Base-by-base conservation (phyloP, 2,113 vertebrate genomes). In the Macquaria ambigua region DNA sequence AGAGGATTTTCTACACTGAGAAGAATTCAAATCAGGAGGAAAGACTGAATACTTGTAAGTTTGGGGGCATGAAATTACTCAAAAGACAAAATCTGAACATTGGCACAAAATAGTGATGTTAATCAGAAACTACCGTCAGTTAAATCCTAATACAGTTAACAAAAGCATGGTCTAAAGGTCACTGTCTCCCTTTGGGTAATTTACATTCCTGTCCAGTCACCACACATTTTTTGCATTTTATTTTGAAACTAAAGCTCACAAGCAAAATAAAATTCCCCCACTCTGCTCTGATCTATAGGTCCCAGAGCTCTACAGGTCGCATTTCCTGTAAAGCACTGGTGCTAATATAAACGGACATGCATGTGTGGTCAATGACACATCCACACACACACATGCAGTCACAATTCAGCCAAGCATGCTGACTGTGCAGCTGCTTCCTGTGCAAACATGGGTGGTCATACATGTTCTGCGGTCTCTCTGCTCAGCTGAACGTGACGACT, bases 401-500 rank as follows among this genome's bases (percentile, higher is more conserved):
- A 46, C 43, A 75, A 10, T 37, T 73, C 67, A 83, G 67, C 18
- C 71, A 72, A 58, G 82, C 21, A 15, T 66, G 72, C 9, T 59
- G 67, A 62, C 39, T 37, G 63, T 69, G 88, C 92, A 91, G 61
- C 90, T 92, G 90, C 90, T 93, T 93, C 92, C 92, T 90, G 88
- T 85, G 23, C 31, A 75, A 86, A 83, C 70, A 76, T 0, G 16
- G 4, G 11, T 12, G 50, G 16, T 75, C 39, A n/a, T 39, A 55
- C 8, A 25, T 20, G 74, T 10, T 55, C 10, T 46, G 48, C 53
- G 23, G 8, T 41, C 25, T 50, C 37, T n/a, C 12, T 41, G 8
- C 53, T 77, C 58, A n/a, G 14, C 28, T 21, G 10, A 74, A 9
- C 6, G 20, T 77, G 46, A 34, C 23, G 4, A 46, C 18, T 21